Base-by-base conservation (phyloP, 1,140 invertebrate genomes). In the Lordiphosa stackelbergi region DNA sequence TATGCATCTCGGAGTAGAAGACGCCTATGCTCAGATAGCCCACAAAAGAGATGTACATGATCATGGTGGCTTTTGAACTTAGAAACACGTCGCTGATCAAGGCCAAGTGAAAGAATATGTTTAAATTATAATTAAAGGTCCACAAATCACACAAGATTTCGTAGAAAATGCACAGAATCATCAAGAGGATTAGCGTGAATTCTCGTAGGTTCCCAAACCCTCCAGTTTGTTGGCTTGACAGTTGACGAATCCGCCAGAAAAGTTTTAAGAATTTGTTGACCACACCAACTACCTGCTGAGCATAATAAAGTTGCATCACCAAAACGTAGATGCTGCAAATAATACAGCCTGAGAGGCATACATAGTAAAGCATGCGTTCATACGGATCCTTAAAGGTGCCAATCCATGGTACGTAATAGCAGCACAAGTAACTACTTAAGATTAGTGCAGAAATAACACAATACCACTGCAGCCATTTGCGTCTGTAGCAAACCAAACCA, bases 1-100 rank as follows among this genome's bases (percentile, higher is more conserved):
- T 2, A 13, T 81, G 72, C 0, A 81, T 0, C 37, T 65, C 62
- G 2, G 43, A 40, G 12, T 54, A 81, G 0, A 74, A 45, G 8
- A 37, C 9, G 0, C 66, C 77, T 4, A 81, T 2, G 11, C 59
- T 72, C 0, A 81, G 28, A 8, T 59, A 81, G 24, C 10, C 53
- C 16, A 81, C 22, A 7, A 59, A 53, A 8, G 45, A 53, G 4
- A 69, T 42, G 9, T 72, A 19, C 8, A 49, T 3, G 0, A 69
- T 45, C 4, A 81, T 35, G 12, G 43, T 46, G 2, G n/a, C 24
- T 7, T 45, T 52, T 0, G 45, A 3, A 1, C 24, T 24, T 0
- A 43, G 1, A 8, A 57, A 57, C 4, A 40, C 24, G 8, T 65
- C 48, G 12, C 34, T 36, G 0, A 42, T 0, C 6, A 43, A 22